Evolutionary conservation across 2,888 invertebrate species (phyloP).

Genomic region (Pterostichus niger): DNA sequence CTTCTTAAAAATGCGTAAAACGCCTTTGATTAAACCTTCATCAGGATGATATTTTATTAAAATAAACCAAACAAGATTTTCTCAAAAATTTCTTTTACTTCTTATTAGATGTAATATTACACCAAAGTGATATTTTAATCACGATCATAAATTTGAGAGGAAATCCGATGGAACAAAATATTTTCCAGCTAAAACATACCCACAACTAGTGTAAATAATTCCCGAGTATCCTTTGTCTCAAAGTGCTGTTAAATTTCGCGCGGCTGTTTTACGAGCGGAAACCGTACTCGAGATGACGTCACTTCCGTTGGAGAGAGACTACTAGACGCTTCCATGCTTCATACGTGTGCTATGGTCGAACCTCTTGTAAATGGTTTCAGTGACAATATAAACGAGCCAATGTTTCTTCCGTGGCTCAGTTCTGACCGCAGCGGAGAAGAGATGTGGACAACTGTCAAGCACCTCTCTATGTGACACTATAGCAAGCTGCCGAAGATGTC

Average conservation of each 20-base stretch:
- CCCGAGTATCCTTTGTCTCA: neutral
- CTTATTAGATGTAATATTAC: too few species aligned
- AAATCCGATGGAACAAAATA: too few species aligned
- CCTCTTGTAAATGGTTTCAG: conserved; percentile 46
- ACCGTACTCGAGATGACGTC: conserved; percentile 40
- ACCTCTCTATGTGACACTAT: neutral
- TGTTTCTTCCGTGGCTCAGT: conserved; percentile 20
- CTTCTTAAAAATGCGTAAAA: too few species aligned
- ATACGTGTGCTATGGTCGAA: conserved; percentile 8
- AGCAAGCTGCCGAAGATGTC: conserved; percentile 8
- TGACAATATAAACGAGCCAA: conserved; percentile 49
- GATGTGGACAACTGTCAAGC: conserved; percentile 6
- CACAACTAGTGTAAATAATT: too few species aligned
- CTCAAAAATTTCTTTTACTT: too few species aligned
- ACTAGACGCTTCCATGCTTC: neutral
- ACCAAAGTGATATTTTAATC: too few species aligned
- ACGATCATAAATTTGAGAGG: too few species aligned
- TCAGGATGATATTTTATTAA: too few species aligned
- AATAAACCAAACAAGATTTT: too few species aligned
- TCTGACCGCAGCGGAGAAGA: conserved; percentile 1
- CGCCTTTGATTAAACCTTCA: too few species aligned
- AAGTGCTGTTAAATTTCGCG: neutral
- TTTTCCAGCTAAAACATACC: too few species aligned
- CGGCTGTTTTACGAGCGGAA: conserved; percentile 39
- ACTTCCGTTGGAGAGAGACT: conserved; percentile 31